Evolutionary conservation across 2,888 invertebrate genomes (phyloP), one percentile per base, ranked within the genome.

Genomic region (Ophion costatus): DNA sequence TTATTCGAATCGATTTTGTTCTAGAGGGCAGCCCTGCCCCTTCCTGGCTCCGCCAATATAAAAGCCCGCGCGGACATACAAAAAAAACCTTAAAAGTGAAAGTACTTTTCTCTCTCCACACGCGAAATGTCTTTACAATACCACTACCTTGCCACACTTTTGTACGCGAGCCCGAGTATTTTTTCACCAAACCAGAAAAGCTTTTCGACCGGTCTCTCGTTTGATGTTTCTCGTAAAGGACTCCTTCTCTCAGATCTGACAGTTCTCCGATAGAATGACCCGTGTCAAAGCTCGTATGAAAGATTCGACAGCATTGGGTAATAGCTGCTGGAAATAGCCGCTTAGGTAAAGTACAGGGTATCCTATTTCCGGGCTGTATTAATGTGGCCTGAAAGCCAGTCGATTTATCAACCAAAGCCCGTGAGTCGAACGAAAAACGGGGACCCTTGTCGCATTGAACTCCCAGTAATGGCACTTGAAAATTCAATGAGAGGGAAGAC

Each of bases 391-490:
- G 3, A 51, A 17, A 51, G 51, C 51, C 51, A 51, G 14, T 14
- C 51, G 45, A 14, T 45, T 51, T 5, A 51, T 51, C 51, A 14
- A 51, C 17, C 51, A 51, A 51, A 51, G 51, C 51, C 14, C 14
- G 5, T 9, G 22, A 20, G 56, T 56, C 14, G 56, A 20, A 2
- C 7, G 10, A 59, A 59, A 22, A 59, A 59, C 22, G 20, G 59
- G 10, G n/a, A 33, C 11, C n/a, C 56, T 71, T 20, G 71, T 71
- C 29, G 29, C 57, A 29, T 71, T 71, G 11, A 33, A 71, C 56
- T 20, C 57, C 56, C 56, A 56, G 70, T 33, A 70, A 45, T 29
- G 67, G 24, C 22, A 56, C 24, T 45, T 69, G 69, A 77, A 77
- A 59, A n/a, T 69, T 77, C 59, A 29, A 67, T 59, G 67, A 61